These are phyloP conservation scores for Molorchus minor DNA, from an alignment of 2,888 invertebrate species.

Conservation along the genomic window DNA sequence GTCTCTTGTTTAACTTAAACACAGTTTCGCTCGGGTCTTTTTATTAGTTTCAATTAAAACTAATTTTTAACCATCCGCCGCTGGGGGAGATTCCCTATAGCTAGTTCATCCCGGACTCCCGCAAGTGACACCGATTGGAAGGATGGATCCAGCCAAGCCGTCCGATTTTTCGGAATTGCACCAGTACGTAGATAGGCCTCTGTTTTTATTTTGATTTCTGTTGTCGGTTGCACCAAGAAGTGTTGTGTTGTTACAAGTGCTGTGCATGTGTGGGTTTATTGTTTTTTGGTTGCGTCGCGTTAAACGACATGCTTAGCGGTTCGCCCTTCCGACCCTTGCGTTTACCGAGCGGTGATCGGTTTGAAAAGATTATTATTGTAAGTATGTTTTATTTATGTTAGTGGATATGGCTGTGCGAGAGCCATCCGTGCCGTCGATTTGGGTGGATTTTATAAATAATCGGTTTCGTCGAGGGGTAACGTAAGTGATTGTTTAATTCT, in stretches of 20 bases:
- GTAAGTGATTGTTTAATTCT: no score
- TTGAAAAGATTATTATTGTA: conserved; percentile 34
- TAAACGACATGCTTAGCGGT: conserved; percentile 5
- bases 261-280: conserved; percentile 42
- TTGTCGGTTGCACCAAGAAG: no score
- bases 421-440: background rate
- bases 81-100: conserved; percentile 42
- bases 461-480: background rate
- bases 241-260: conserved; percentile 39
- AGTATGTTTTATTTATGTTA: conserved; percentile 18
- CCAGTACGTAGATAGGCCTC: conserved; percentile 48
- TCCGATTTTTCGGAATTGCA: conserved; percentile 56
- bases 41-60: conserved; percentile 60
- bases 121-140: no score
- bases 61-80: conserved; percentile 62
- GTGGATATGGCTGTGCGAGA: conserved; percentile 14
- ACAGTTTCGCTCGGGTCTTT: conserved; percentile 38
- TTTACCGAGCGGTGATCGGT: conserved; percentile 37
- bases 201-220: conserved; percentile 10
- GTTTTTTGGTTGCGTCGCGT: conserved; percentile 11
- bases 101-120: conserved; percentile 18
- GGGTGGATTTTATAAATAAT: conserved; percentile 3
- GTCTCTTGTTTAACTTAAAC: conserved; percentile 36
- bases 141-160: conserved; percentile 45
- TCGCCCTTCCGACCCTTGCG: conserved; percentile 31